Percentiles rank a stretch among this genome's conserved stretches.
Evolutionary conservation across 2,888 invertebrate species (phyloP).

Genomic region (Anticlea derivata): DNA sequence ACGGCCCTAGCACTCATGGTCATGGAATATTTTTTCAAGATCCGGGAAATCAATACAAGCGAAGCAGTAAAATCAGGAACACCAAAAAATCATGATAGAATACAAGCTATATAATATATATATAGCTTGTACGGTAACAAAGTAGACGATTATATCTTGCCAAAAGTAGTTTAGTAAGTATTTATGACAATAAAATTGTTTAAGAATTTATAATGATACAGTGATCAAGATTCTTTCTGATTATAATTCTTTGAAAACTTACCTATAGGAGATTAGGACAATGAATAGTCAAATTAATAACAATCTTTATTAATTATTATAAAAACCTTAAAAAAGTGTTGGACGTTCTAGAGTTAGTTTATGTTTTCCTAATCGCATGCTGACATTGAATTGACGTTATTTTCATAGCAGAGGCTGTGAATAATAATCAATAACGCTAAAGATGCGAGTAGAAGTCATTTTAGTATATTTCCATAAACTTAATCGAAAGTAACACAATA

Average conservation of each 20-base stretch:
- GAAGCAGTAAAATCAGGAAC: conserved; percentile 13
- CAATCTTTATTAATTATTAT: conserved; percentile 18
- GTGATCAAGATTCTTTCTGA: not conserved
- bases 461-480: conserved; percentile 12
- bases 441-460: too few species aligned
- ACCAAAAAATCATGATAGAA: not conserved
- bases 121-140: too few species aligned
- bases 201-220: not conserved
- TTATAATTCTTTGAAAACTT: too few species aligned
- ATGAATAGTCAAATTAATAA: not conserved
- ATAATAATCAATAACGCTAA: too few species aligned
- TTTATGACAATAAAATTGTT: not conserved
- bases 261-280: not conserved
- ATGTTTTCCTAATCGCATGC: too few species aligned
- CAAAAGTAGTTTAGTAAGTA: conserved; percentile 17
- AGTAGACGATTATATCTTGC: conserved; percentile 25
- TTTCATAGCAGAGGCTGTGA: too few species aligned
- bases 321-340: conserved; percentile 1
- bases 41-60: conserved; percentile 11
- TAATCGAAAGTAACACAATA: conserved; percentile 7
- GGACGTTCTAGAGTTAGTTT: conserved; percentile 10
- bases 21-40: conserved; percentile 17
- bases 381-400: too few species aligned
- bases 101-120: too few species aligned
- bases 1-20: conserved; percentile 20